These are phyloP conservation scores for Argyra leucocephala DNA, from an alignment of 2,888 invertebrate species.

Conservation along the genomic window DNA sequence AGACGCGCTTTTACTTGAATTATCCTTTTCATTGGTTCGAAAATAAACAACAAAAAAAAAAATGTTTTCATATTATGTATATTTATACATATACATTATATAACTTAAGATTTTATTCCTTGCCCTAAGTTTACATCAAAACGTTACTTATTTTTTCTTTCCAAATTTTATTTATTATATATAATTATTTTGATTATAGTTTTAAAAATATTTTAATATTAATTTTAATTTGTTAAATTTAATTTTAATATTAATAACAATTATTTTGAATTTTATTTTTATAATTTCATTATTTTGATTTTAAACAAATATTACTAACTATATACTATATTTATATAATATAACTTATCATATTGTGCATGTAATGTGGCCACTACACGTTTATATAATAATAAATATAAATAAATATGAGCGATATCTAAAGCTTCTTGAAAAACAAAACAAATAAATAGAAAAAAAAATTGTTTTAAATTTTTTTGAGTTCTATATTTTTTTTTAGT, in stretches of 20 bases:
- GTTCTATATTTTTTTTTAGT: too few species aligned
- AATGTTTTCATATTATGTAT: too few species aligned
- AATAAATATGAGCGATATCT: not conserved
- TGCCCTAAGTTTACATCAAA: not conserved
- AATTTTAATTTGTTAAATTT: not conserved
- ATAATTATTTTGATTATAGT: too few species aligned
- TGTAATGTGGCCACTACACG: not conserved
- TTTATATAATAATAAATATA: not conserved
- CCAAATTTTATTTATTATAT: too few species aligned
- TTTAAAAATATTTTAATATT: too few species aligned
- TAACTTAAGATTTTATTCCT: not conserved
- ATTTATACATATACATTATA: too few species aligned
- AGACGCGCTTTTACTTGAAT: not conserved
- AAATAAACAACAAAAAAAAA: not conserved
- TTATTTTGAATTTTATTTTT: constrained; percentile 11
- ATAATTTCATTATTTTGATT: constrained; percentile 17
- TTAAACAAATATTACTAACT: constrained; percentile 9
- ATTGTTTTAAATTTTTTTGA: too few species aligned
- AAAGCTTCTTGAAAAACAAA: too few species aligned
- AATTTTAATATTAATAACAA: not conserved
- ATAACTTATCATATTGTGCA: not conserved
- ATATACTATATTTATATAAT: not conserved
- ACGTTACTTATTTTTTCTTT: too few species aligned
- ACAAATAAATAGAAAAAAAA: too few species aligned
- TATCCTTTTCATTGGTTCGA: not conserved